phyloP scores from a whole-genome alignment of 2,888 invertebrate species.

The Cataglyphis cursor region DNA sequence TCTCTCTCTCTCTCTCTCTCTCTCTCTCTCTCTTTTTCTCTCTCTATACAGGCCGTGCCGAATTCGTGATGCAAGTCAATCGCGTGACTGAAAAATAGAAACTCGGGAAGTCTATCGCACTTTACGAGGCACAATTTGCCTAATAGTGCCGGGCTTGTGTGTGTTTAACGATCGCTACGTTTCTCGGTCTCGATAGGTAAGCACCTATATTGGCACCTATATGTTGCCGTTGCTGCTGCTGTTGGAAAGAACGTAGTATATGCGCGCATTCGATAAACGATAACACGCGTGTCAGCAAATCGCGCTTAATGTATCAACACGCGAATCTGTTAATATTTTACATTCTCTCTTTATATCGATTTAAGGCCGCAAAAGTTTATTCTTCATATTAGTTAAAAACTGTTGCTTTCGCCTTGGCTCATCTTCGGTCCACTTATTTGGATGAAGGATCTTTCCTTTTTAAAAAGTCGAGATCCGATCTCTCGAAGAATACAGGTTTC shows the following conservation, averaged over 20 bases:
- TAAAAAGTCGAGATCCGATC: not conserved
- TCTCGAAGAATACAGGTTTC: not conserved
- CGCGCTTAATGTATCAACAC: slow-evolving; percentile 13
- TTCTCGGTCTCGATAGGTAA: not conserved
- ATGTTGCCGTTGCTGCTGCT: not conserved
- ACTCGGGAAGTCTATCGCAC: slow-evolving; percentile 18
- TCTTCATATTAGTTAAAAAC: not conserved
- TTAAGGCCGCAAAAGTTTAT: not conserved
- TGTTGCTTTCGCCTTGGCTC: not conserved
- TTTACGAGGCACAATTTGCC: slow-evolving; percentile 47
- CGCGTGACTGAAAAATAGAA: slow-evolving; percentile 49
- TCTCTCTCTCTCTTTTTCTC: not conserved
- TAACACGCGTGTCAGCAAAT: slow-evolving; percentile 14
- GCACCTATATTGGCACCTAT: not conserved
- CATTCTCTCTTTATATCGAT: not conserved
- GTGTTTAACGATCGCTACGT: slow-evolving; percentile 30
- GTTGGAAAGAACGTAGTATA: not conserved
- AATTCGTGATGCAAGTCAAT: slow-evolving; percentile 46
- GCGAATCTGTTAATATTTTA: slow-evolving; percentile 25
- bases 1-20: not conserved
- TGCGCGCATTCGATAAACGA: not conserved
- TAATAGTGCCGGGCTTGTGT: slow-evolving; percentile 18
- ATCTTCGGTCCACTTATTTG: not conserved
- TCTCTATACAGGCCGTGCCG: slow-evolving; percentile 27
- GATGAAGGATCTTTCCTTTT: not conserved